A percentile compares a stretch with the other conserved stretches of the same genome.
Evolutionary conservation across 1,140 invertebrate genomes (phyloP).

Genomic region (Coptotermes formosanus): DNA sequence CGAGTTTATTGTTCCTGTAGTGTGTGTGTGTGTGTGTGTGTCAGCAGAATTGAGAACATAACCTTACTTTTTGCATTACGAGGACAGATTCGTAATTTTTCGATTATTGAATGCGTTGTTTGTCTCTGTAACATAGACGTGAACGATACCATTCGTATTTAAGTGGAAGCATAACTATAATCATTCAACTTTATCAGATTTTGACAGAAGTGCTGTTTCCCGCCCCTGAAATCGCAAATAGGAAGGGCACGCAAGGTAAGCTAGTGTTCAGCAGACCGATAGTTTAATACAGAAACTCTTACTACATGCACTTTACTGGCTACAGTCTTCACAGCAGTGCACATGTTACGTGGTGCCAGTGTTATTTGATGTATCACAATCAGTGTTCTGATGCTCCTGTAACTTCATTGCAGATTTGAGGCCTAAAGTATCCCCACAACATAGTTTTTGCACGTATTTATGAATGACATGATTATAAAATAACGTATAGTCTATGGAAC

Average conservation of each 20-base stretch:
- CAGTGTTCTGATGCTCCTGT: no score
- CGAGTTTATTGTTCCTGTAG: not conserved
- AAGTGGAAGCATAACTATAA: not conserved
- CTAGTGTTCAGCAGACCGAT: no score
- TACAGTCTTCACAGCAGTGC: no score
- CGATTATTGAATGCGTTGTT: not conserved
- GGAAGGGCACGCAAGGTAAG: constrained; percentile 8
- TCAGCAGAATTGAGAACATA: not conserved
- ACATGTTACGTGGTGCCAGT: no score
- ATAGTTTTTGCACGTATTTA: no score
- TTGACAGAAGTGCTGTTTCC: not conserved
- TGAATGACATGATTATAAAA: no score
- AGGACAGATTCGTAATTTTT: not conserved
- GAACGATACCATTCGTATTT: not conserved
- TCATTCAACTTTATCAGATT: not conserved
- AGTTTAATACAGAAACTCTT: no score
- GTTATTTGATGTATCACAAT: no score
- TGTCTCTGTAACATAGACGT: not conserved
- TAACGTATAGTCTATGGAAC: no score
- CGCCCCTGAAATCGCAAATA: not conserved
- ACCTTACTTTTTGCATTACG: not conserved
- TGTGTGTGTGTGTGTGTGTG: not conserved
- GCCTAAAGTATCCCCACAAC: no score
- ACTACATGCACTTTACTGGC: no score
- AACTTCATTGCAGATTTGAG: no score